phyloP scores from a whole-genome alignment of 2,113 vertebrate genomes.

The Arenaria interpres region DNA sequence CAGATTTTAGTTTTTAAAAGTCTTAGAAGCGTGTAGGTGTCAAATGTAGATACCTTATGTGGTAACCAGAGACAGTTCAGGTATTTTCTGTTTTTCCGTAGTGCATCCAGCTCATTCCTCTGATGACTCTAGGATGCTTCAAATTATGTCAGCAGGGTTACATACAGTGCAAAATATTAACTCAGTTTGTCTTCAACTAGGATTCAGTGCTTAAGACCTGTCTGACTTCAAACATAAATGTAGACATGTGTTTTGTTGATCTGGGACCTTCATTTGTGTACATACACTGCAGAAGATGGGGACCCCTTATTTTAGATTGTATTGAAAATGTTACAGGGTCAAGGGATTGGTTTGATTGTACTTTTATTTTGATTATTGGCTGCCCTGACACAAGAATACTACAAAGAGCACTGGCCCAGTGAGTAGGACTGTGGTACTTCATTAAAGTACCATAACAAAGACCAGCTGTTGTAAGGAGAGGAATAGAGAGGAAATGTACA shows the following conservation, averaged over 20 bases:
- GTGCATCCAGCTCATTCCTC: not conserved
- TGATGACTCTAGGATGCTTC: not conserved
- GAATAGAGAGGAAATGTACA: not conserved
- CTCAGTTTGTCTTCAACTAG: not conserved
- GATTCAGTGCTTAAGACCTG: not conserved
- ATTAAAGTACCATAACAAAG: not conserved
- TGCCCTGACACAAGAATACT: not conserved
- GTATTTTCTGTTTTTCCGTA: not conserved
- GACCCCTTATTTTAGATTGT: not conserved
- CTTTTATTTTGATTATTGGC: not conserved
- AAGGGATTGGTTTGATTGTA: not conserved
- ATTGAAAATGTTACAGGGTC: not conserved
- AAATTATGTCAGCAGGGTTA: not conserved
- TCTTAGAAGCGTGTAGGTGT: not conserved
- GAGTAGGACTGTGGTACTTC: not conserved
- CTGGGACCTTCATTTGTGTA: not conserved
- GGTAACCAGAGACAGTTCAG: not conserved
- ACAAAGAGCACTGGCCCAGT: not conserved
- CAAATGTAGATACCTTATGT: not conserved
- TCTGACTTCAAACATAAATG: not conserved
- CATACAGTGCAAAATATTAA: not conserved
- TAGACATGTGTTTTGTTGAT: not conserved
- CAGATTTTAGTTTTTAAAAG: not conserved
- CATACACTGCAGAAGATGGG: not conserved
- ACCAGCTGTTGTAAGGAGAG: not conserved